Evolutionary conservation across 2,113 vertebrate genomes (phyloP).

Genomic region (Prunella himalayana): DNA sequence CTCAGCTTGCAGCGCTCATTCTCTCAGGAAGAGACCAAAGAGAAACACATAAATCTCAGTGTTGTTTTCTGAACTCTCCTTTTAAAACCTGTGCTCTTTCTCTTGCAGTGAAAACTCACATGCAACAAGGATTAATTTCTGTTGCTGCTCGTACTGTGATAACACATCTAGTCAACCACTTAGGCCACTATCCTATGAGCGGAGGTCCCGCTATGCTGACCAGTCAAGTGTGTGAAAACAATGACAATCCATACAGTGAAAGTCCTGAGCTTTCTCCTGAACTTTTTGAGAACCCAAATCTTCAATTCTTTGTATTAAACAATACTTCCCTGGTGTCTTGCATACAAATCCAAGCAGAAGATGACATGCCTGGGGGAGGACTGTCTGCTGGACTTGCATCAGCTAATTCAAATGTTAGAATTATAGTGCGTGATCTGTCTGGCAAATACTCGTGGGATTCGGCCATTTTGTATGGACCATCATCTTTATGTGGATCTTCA

Average conservation of each 20-base stretch:
- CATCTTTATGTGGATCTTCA: conserved; percentile 70
- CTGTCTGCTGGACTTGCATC: conserved; percentile 91
- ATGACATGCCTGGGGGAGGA: conserved; percentile 88
- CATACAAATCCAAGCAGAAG: conserved; percentile 90
- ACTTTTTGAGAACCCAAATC: conserved; percentile 95
- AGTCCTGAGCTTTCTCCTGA: conserved; percentile 91
- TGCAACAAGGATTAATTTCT: conserved; percentile 95
- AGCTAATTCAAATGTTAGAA: conserved; percentile 88
- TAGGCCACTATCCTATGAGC: conserved; percentile 96
- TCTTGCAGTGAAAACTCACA: conserved; percentile 88
- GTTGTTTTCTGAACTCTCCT: background rate
- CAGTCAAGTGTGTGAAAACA: conserved; percentile 97
- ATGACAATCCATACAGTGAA: conserved; percentile 94
- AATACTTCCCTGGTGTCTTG: conserved; percentile 88
- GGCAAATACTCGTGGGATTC: conserved; percentile 99
- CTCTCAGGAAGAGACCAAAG: background rate
- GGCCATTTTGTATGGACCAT: conserved; percentile 91
- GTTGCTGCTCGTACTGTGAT: conserved; percentile 97
- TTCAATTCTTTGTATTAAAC: conserved; percentile 95
- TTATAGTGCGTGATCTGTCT: conserved; percentile 93
- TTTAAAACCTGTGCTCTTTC: conserved; percentile 14
- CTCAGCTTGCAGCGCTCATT: background rate
- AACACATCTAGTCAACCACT: conserved; percentile 94
- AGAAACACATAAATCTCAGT: background rate
- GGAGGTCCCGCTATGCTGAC: conserved; percentile 96